Percentiles rank a stretch among this genome's conserved stretches.
phyloP scores from a whole-genome alignment of 1,140 invertebrate species.

The Bombus cullumanus region DNA sequence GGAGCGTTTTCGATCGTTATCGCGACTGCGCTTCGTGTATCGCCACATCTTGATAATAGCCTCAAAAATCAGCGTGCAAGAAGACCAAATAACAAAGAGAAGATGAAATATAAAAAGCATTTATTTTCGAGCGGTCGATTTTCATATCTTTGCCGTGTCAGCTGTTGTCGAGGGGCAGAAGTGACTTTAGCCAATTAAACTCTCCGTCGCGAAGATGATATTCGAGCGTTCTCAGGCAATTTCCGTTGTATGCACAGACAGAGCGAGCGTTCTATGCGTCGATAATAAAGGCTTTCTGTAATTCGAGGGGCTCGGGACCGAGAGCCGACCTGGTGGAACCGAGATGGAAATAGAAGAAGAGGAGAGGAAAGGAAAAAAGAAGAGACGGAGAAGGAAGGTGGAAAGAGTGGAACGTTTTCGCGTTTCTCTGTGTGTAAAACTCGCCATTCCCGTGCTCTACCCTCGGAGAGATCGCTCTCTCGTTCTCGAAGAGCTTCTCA shows the following conservation, averaged over 20 bases:
- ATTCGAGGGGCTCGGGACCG: conserved; percentile 31
- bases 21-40: background rate
- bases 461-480: conserved; percentile 31
- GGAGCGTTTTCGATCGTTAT: conserved; percentile 7
- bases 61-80: background rate
- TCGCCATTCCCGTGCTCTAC: conserved; percentile 15
- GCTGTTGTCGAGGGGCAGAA: conserved; percentile 21
- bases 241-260: conserved; percentile 36
- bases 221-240: conserved; percentile 38
- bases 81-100: background rate
- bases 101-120: background rate
- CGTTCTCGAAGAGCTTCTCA: conserved; percentile 41
- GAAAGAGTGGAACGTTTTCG: conserved; percentile 16
- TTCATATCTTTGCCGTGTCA: conserved; percentile 21
- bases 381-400: background rate
- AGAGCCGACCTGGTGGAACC: background rate
- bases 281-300: conserved; percentile 42
- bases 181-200: conserved; percentile 38
- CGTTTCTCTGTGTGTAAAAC: conserved; percentile 32
- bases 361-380: background rate
- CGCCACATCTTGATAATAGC: too few relatives aligned
- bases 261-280: conserved; percentile 18
- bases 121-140: conserved; percentile 9
- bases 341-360: conserved; percentile 21
- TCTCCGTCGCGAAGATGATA: conserved; percentile 32